Base-by-base conservation (phyloP, 2,797 vertebrate genomes). In the Melanotaenia parkinsoni region DNA sequence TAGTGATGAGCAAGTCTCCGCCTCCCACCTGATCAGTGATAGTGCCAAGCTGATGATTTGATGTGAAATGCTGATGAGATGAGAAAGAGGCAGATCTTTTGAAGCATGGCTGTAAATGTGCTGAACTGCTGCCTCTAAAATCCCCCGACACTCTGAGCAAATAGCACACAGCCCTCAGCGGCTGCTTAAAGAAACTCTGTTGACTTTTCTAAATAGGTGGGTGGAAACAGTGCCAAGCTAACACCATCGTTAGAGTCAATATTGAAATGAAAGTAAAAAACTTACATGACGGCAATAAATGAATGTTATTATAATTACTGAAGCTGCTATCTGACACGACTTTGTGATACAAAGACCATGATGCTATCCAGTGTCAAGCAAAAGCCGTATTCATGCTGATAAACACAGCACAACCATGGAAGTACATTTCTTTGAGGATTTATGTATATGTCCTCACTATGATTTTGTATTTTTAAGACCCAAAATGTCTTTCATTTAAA, bases 11-110 rank as follows among this genome's bases (percentile, higher is more conserved):
- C 5, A 8, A 20, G 38, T 0, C 9, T 63, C 18, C 9, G 63
- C 24, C 26, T 33, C 40, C 61, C 5, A 60, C 0, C 37, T 61
- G 63, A 30, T 43, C 61, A 22, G 67, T 10, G 7, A 14, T 38
- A 45, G 13, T 10, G 43, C 61, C 16, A 58, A 58, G 53, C 30
- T 38, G 30, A 28, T 60, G 59, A 12, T 66, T 40, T 16, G 70
- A 74, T 20, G 30, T 32, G 30, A 32, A 32, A 32, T 50, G 61
- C 20, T 65, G 58, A 70, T 74, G 32, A 32, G 35, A 63, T n/a
- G 37, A 53, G 32, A 69, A 71, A 20, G 6, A 22, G 32, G 24
- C 53, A 1, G 28, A 16, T 63, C 2, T 54, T 45, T 58, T 28
- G 45, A 69, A 75, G 43, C 1, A 0, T 3, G 10, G 12, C 2